Evolutionary conservation across 2,113 vertebrate genomes (phyloP), one percentile per base, ranked within the genome.

Genomic region (Myotis yumanensis): DNA sequence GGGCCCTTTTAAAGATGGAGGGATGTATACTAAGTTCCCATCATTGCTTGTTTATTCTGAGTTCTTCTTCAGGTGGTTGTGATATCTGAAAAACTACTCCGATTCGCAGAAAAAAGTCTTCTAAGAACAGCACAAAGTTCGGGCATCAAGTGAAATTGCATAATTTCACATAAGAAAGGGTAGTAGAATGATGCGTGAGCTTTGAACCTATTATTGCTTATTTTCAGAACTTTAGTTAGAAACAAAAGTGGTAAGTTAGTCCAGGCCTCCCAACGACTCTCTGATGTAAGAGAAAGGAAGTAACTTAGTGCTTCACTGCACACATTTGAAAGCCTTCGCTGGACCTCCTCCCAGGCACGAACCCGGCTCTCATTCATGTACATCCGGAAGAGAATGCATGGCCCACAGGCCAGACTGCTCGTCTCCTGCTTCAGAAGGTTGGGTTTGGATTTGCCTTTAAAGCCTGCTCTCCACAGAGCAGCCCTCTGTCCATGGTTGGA

Each of bases 381-480:
- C 99, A 99, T 99, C 11, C 99, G 99, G 96, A 99, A 99, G 14
- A 99, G 99, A 94, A 99, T 99, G 91, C 99, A 99, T 97, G 99
- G 97, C 71, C 99, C 99, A 8, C 99, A 99, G 3, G 99, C 99
- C 79, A 99, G 98, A 91, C 99, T 99, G 97, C 99, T 99, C 0
- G 99, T 99, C 98, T 99, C 99, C 98, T 99, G 99, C 96, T 99
- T 99, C 97, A 99, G 97, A 62, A 99, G 99, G 97, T 99, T 99
- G 57, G 99, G 99, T 97, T 99, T 99, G 0, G 99, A 99, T 97
- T 99, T 99, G 93, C 99, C 99, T 98, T 99, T 99, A 97, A 99
- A 99, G 95, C 99, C 99, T 93, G 99, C 99, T 98, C 99, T 99
- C 99, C 99, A 99, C 75, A 99, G 98, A 66, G 99, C 98, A 2